These are phyloP conservation scores for Arremon brunneinucha DNA, from an alignment of 2,797 vertebrate species.

Conservation along the genomic window DNA sequence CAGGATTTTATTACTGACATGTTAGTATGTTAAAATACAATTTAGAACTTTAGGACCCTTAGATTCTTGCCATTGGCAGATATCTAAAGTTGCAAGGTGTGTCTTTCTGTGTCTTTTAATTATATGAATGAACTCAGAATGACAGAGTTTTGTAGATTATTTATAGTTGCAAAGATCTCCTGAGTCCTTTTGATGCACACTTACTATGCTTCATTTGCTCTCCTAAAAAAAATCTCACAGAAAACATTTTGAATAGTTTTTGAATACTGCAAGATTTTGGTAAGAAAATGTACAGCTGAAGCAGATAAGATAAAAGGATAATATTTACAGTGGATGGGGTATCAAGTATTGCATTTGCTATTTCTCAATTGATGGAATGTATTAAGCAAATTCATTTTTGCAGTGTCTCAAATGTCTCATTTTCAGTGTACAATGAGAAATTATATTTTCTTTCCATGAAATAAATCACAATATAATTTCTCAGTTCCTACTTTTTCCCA, in stretches of 20 bases:
- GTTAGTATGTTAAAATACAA: neutral
- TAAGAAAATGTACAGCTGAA: neutral
- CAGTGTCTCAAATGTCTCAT: neutral
- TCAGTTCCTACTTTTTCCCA: neutral
- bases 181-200: neutral
- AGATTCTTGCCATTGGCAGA: neutral
- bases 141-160: neutral
- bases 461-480: neutral
- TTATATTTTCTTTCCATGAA: neutral
- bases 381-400: neutral
- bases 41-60: neutral
- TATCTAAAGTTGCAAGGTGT: neutral
- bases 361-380: neutral
- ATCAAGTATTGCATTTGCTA: neutral
- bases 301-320: neutral
- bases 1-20: neutral
- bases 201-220: neutral
- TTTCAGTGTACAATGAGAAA: neutral
- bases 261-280: neutral
- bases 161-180: neutral
- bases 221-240: neutral
- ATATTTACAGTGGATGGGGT: neutral
- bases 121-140: neutral
- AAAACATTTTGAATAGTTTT: neutral
- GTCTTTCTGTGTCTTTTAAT: neutral